Evolutionary conservation across 2,888 invertebrate species (phyloP).

Genomic region (Incurvaria masculella): DNA sequence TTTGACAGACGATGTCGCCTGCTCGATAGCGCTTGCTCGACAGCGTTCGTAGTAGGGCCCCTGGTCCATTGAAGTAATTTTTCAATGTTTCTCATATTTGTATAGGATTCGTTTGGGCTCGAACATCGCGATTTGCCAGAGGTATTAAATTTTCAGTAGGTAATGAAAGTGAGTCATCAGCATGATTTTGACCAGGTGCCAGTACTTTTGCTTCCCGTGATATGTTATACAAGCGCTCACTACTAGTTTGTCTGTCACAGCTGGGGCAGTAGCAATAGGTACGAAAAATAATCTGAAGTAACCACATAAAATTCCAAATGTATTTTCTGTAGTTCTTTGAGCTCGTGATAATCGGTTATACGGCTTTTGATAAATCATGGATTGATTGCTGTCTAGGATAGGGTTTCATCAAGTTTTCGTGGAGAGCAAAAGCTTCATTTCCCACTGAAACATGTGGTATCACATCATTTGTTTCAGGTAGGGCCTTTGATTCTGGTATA

Average conservation of each 20-base stretch:
- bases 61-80: constrained; percentile 3
- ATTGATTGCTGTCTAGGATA: constrained; percentile 1
- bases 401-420: constrained; percentile 6
- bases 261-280: constrained; percentile 2
- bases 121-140: constrained; percentile 1
- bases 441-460: constrained; percentile 3
- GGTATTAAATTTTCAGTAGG: background rate
- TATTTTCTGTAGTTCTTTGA: background rate
- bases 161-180: constrained; percentile 1
- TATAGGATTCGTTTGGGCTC: background rate
- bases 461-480: background rate
- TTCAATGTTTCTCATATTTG: constrained; percentile 1
- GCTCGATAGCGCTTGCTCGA: too few species aligned
- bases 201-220: constrained; percentile 9
- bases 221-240: constrained; percentile 9
- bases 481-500: background rate
- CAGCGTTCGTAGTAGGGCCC: too few species aligned
- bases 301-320: background rate
- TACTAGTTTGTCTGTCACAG: constrained; percentile 4
- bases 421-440: constrained; percentile 4
- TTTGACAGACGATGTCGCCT: too few species aligned
- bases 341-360: constrained; percentile 6
- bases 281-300: constrained; percentile 5
- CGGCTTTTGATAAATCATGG: constrained; percentile 4
- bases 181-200: constrained; percentile 1